A percentile compares a stretch with the other conserved stretches of the same genome.
phyloP scores from a whole-genome alignment of 2,888 invertebrate genomes.

The Pollenia angustigena region DNA sequence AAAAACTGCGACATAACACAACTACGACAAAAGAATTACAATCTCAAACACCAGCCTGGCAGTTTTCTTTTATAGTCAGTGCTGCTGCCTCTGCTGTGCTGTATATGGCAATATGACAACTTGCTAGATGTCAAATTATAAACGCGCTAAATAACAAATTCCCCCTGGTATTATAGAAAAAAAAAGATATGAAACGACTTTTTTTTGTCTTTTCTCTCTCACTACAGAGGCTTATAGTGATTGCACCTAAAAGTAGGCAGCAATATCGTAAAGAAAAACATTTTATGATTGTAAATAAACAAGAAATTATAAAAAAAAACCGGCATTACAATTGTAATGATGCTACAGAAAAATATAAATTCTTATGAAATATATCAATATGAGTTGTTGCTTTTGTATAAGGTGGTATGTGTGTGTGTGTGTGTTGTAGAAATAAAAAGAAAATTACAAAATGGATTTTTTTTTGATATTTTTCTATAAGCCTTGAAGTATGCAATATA shows the following conservation, averaged over 20 bases:
- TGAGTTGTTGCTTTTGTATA: background rate
- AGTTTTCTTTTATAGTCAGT: slow-evolving; percentile 56
- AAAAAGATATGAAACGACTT: slow-evolving; percentile 18
- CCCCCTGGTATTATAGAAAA: slow-evolving; percentile 67
- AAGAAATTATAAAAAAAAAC: slow-evolving; percentile 68
- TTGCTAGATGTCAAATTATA: slow-evolving; percentile 76
- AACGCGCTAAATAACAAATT: slow-evolving; percentile 74
- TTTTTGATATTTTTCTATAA: slow-evolving; percentile 14
- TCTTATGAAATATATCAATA: slow-evolving; percentile 55
- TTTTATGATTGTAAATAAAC: slow-evolving; percentile 65
- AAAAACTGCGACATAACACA: slow-evolving; percentile 52
- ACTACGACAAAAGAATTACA: slow-evolving; percentile 66
- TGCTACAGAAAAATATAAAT: slow-evolving; percentile 41
- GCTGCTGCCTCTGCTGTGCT: slow-evolving; percentile 20
- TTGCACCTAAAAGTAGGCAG: slow-evolving; percentile 75
- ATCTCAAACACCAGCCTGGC: slow-evolving; percentile 67
- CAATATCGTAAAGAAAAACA: slow-evolving; percentile 61
- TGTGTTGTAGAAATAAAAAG: slow-evolving; percentile 48
- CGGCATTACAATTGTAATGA: slow-evolving; percentile 61
- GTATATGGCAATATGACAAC: slow-evolving; percentile 70
- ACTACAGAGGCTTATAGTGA: slow-evolving; percentile 51
- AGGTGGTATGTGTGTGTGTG: slow-evolving; percentile 7
- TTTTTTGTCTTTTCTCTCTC: slow-evolving; percentile 34
- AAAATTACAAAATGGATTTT: slow-evolving; percentile 34
- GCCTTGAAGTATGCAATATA: slow-evolving; percentile 64